Base-by-base conservation (phyloP, 2,888 invertebrate genomes). In the Teleogryllus oceanicus region DNA sequence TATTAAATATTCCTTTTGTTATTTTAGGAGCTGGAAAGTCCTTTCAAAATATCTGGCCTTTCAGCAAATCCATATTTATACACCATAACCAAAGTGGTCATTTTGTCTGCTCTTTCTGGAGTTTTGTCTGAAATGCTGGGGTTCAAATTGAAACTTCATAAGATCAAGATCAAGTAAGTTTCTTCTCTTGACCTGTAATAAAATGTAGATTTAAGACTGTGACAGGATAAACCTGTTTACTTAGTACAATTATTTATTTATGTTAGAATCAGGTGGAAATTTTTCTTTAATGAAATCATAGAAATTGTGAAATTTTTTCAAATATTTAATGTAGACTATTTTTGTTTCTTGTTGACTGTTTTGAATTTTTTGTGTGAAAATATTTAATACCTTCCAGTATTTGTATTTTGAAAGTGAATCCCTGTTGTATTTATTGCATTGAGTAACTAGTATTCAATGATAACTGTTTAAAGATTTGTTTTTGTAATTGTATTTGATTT, bases 41-140 rank as follows among this genome's bases (percentile, higher is more conserved):
- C 98, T 0, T 98, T 98, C 89, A 97, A 97, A 89, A 97, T 98
- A 87, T 96, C 97, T 13, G 97, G 97, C 76, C 90, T 98, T 84
- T 96, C 97, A 83, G 96, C 97, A 81, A 98, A 98, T 89, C 97
- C 98, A 78, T 96, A 97, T 87, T 89, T 98, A 80, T 98, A 98
- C 88, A 98, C 97, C 81, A 94, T 97, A 82, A 96, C 96, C 13
- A 97, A 98, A 89, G 95, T 98, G 79, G 96, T 98, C 11, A 94
- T 98, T 84, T 89, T 98, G 77, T 98, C 98, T 0, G 98, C 98
- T 2, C 91, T 98, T 78, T 98, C 97, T 0, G 98, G 97, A 10
- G 96, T 98, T 24, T 90, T 98, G n/a, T 97, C 97, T 5, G 98
- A 98, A 88, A 92, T 98, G 89, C 89, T 98, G 79, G 98, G 98